A percentile compares a stretch with the other conserved stretches of the same genome.
These are phyloP conservation scores for Panzeria rudis DNA, from an alignment of 2,888 invertebrate genomes.

Conservation along the genomic window DNA sequence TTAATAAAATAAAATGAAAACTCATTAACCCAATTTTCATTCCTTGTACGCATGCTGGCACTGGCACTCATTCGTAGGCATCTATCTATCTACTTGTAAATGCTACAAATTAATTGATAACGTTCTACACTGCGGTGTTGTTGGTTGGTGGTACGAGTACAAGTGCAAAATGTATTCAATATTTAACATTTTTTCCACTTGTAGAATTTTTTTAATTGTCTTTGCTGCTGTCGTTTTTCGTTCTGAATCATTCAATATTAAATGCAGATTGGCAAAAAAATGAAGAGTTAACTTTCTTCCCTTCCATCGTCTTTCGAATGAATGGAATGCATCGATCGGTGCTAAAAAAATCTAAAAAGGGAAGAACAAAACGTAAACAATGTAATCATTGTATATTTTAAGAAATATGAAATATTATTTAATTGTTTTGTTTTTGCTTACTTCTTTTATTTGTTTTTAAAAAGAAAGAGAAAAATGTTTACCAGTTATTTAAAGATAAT, in stretches of 20 bases:
- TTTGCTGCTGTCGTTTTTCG: conserved; percentile 15
- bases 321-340: conserved; percentile 26
- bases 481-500: background rate
- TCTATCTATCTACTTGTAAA: conserved; percentile 46
- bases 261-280: conserved; percentile 46
- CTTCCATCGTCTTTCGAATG: background rate
- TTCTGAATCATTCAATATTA: conserved; percentile 44
- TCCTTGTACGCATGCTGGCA: conserved; percentile 16
- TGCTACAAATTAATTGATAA: conserved; percentile 53
- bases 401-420: conserved; percentile 38
- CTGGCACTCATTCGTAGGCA: conserved; percentile 7
- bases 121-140: conserved; percentile 4
- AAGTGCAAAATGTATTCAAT: conserved; percentile 51
- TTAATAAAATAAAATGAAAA: conserved; percentile 60
- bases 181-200: conserved; percentile 37
- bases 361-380: conserved; percentile 21
- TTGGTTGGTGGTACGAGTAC: conserved; percentile 10
- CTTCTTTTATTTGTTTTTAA: background rate
- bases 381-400: conserved; percentile 65
- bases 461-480: background rate
- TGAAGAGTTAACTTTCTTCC: background rate
- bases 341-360: background rate
- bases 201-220: conserved; percentile 5
- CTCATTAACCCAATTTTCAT: conserved; percentile 70
- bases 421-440: background rate